phyloP scores from a whole-genome alignment of 92 coral and sea anemone genomes.

The Paragorgia papillata region DNA sequence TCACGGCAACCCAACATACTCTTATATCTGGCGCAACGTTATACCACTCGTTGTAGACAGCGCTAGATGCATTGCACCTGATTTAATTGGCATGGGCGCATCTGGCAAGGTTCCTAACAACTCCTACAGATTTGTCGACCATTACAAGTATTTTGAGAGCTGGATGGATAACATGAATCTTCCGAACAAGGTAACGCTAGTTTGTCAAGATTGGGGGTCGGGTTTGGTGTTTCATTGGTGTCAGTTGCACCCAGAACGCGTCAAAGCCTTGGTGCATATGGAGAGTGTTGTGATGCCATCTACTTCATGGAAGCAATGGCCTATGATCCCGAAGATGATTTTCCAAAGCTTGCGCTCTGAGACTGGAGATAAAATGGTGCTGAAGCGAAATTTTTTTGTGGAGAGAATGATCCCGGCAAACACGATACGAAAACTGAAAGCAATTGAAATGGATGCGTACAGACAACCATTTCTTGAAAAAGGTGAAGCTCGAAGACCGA shows the following conservation, averaged over 20 bases:
- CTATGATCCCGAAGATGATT: conserved; percentile 18
- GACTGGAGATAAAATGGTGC: conserved; percentile 45
- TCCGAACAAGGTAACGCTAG: conserved; percentile 25
- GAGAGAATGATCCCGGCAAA: conserved; percentile 42
- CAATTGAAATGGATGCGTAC: conserved; percentile 47
- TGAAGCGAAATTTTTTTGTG: conserved; percentile 40
- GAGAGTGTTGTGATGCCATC: conserved; percentile 51
- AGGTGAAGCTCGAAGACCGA: conserved; percentile 43
- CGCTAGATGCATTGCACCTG: conserved; percentile 40
- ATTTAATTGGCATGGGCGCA: conserved; percentile 52
- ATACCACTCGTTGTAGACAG: conserved; percentile 2
- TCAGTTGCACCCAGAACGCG: conserved; percentile 36
- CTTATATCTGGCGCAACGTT: conserved; percentile 52
- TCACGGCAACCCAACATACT: conserved; percentile 52
- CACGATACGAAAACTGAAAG: conserved; percentile 21
- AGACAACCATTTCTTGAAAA: conserved; percentile 28
- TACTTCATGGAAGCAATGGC: conserved; percentile 48
- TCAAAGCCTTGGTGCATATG: conserved; percentile 28
- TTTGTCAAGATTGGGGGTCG: conserved; percentile 54
- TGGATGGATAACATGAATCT: conserved; percentile 36
- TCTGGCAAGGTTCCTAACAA: conserved; percentile 14
- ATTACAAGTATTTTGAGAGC: conserved; percentile 30
- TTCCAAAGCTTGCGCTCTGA: conserved; percentile 41
- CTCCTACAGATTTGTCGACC: conserved; percentile 38
- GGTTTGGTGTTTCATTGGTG: conserved; percentile 47